These are phyloP conservation scores for Phortica magna DNA, from an alignment of 2,888 invertebrate genomes.

Conservation along the genomic window DNA sequence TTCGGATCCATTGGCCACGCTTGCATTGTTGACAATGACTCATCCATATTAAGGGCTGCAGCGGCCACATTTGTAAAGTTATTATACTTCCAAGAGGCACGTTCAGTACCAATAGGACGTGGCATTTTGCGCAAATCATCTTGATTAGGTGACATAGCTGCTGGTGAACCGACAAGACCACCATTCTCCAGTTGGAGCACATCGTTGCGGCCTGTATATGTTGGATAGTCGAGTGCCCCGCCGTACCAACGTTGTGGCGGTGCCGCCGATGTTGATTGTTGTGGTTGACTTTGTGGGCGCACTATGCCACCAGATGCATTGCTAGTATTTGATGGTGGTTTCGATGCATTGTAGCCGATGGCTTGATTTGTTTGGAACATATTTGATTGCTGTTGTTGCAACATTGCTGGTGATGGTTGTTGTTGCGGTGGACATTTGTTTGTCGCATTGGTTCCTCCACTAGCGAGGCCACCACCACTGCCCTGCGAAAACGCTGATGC, in stretches of 20 bases:
- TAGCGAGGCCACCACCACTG: conserved; percentile 27
- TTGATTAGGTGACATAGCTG: conserved; percentile 78
- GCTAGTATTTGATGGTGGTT: conserved; percentile 11
- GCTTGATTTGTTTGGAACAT: conserved; percentile 48
- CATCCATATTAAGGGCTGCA: conserved; percentile 62
- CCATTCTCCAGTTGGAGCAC: conserved; percentile 75
- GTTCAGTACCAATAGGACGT: conserved; percentile 90
- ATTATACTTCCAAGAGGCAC: conserved; percentile 79
- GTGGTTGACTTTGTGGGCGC: conserved; percentile 55
- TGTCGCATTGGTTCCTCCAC: conserved; percentile 34
- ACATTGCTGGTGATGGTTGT: conserved; percentile 42
- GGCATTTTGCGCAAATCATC: conserved; percentile 79
- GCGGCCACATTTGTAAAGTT: conserved; percentile 70
- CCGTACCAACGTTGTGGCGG: conserved; percentile 66
- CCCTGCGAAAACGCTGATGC: conserved; percentile 85
- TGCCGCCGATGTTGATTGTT: conserved; percentile 50
- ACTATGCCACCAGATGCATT: conserved; percentile 40
- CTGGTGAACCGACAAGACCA: conserved; percentile 72
- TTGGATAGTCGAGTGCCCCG: conserved; percentile 65
- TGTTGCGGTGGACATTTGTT: conserved; percentile 54
- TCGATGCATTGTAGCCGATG: conserved; percentile 29
- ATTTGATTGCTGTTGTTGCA: conserved; percentile 63
- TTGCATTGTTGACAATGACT: conserved; percentile 51
- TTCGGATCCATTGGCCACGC: conserved; percentile 60
- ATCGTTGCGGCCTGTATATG: conserved; percentile 66